Evolutionary conservation across 2,888 invertebrate species (phyloP).

Genomic region (Quadriops clusia): DNA sequence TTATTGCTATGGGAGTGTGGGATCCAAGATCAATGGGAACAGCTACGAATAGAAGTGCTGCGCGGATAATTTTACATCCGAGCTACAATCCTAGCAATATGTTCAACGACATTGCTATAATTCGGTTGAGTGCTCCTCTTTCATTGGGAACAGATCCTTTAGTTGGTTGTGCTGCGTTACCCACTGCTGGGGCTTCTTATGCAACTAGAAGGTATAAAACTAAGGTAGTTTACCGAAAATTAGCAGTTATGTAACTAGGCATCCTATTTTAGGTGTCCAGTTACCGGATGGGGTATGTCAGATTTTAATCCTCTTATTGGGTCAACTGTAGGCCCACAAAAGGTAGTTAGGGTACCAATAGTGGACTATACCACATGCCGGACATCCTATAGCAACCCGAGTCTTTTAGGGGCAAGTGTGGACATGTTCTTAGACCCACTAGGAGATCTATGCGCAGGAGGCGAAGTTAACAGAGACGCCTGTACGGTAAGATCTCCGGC

Average conservation of each 20-base stretch:
- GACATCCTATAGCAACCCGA: neutral
- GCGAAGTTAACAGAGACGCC: neutral
- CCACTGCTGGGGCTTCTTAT: too few species aligned
- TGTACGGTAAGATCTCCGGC: constrained; percentile 1
- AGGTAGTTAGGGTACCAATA: neutral
- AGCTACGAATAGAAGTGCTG: neutral
- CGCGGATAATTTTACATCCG: neutral
- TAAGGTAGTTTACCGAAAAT: too few species aligned
- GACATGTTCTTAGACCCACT: constrained; percentile 1
- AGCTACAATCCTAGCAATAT: neutral
- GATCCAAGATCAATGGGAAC: neutral
- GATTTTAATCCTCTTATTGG: neutral
- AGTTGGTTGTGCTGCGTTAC: too few species aligned
- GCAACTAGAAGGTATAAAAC: too few species aligned
- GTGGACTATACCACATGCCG: neutral
- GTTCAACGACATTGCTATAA: neutral
- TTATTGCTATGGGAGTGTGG: neutral
- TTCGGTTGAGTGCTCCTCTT: neutral
- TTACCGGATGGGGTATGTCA: neutral
- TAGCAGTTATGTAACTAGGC: too few species aligned
- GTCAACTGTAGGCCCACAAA: neutral
- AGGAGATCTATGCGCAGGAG: neutral
- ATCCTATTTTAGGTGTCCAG: too few species aligned
- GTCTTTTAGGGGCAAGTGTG: too few species aligned
- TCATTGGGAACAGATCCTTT: too few species aligned